Percentiles rank a stretch among this genome's conserved stretches.
Conservation (phyloP, 2,113 vertebrate species). For the Xiphophorus couchianus region DNA sequence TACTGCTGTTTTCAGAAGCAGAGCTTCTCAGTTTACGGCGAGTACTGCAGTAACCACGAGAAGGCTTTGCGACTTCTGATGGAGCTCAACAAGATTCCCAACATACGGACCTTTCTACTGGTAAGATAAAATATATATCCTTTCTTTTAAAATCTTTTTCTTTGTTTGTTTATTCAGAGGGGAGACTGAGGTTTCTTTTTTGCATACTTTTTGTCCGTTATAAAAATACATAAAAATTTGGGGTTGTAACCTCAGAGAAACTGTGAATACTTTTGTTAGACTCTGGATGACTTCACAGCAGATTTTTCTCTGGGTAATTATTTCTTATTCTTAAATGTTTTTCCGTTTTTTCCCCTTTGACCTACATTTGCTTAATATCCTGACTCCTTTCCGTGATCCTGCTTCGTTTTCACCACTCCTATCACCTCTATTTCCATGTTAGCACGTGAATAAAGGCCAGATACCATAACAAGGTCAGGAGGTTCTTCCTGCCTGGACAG, state of each 20-base stretch:
- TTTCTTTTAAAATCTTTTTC: background rate
- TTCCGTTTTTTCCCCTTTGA: conserved; percentile 23
- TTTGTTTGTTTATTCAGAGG: too few species aligned
- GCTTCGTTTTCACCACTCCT: conserved; percentile 29
- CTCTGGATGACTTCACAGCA: too few species aligned
- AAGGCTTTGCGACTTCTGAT: conserved; percentile 95
- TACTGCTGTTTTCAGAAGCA: conserved; percentile 84
- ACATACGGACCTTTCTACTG: conserved; percentile 93
- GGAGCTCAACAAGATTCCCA: conserved; percentile 96
- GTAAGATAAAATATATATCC: conserved; percentile 77
- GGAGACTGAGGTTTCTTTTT: background rate
- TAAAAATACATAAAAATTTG: too few species aligned
- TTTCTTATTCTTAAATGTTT: background rate
- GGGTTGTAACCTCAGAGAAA: too few species aligned
- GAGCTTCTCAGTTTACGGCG: conserved; percentile 94
- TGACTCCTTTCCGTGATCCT: conserved; percentile 15
- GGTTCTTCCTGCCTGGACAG: conserved; percentile 62
- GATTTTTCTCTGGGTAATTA: too few species aligned
- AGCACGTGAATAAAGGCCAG: conserved; percentile 49
- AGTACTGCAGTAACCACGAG: conserved; percentile 99
- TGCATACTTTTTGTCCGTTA: background rate
- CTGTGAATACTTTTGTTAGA: too few species aligned
- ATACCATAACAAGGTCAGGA: conserved; percentile 42
- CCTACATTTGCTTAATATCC: conserved; percentile 43
- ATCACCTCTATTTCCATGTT: conserved; percentile 60